Evolutionary conservation across 2,113 vertebrate genomes (phyloP).

Genomic region (Anoura caudifer): DNA sequence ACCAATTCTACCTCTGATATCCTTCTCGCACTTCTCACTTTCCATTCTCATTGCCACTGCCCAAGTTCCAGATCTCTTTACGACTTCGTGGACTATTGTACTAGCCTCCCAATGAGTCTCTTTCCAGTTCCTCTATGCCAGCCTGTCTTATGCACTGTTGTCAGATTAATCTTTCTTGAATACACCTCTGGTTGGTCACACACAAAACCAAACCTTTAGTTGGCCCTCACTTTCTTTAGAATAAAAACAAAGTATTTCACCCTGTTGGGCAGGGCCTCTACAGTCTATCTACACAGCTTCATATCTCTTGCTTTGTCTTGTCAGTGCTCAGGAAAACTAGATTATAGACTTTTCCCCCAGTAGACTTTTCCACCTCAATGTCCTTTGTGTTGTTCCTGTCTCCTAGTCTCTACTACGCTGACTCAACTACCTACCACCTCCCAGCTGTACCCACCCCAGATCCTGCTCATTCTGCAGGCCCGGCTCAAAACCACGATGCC

Average conservation of each 20-base stretch:
- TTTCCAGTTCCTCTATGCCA: not conserved
- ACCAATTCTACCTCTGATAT: not conserved
- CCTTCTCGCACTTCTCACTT: not conserved
- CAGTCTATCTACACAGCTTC: not conserved
- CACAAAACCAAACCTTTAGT: not conserved
- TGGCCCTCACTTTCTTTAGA: not conserved
- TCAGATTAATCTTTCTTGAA: constrained; percentile 15
- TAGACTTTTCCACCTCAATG: not conserved
- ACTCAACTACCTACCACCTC: not conserved
- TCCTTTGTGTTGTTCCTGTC: not conserved
- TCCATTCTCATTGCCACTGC: not conserved
- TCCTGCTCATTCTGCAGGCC: not conserved
- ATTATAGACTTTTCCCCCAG: not conserved
- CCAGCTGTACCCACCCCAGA: not conserved
- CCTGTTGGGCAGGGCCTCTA: not conserved
- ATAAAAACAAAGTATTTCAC: constrained; percentile 23
- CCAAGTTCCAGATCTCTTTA: not conserved
- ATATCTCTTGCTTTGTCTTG: not conserved
- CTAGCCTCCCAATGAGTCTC: not conserved
- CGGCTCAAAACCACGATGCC: not conserved
- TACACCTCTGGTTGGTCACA: not conserved
- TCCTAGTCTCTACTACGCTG: not conserved
- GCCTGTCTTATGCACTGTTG: not conserved
- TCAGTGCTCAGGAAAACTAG: not conserved
- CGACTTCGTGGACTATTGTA: not conserved